Evolutionary conservation across 2,888 invertebrate species (phyloP).

Genomic region (Anagyrus pseudococci): DNA sequence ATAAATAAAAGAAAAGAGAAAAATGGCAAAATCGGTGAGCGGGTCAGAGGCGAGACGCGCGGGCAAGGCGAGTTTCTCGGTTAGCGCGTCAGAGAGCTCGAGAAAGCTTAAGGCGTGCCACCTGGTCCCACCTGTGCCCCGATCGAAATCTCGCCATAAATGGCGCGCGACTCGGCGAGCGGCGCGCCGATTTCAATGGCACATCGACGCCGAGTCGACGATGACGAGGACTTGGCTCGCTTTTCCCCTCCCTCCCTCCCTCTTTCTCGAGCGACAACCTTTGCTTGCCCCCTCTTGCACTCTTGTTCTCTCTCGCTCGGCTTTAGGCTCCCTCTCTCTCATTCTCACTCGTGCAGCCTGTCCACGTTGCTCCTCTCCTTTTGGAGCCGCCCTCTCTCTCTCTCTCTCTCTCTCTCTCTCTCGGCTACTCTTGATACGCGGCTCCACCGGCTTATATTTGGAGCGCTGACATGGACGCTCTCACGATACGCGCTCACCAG

Average conservation of each 20-base stretch:
- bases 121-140: conserved; percentile 23
- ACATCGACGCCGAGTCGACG: neutral
- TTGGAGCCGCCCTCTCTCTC: no score
- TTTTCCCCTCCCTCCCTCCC: neutral
- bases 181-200: neutral
- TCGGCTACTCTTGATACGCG: no score
- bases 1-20: conserved; percentile 9
- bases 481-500: no score
- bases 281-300: neutral
- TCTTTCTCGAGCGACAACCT: neutral
- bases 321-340: no score
- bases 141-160: conserved; percentile 41
- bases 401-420: no score
- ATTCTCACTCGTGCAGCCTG: no score
- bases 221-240: no score
- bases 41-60: conserved; percentile 42
- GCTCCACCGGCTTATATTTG: no score
- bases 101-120: neutral
- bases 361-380: no score
- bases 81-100: neutral
- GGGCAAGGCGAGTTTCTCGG: neutral
- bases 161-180: conserved; percentile 29
- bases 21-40: conserved; percentile 49
- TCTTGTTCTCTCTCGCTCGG: no score
- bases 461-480: no score